A percentile compares a stretch with the other conserved stretches of the same genome.
phyloP scores from a whole-genome alignment of 2,797 vertebrate species.

The Gallinago nigripennis region DNA sequence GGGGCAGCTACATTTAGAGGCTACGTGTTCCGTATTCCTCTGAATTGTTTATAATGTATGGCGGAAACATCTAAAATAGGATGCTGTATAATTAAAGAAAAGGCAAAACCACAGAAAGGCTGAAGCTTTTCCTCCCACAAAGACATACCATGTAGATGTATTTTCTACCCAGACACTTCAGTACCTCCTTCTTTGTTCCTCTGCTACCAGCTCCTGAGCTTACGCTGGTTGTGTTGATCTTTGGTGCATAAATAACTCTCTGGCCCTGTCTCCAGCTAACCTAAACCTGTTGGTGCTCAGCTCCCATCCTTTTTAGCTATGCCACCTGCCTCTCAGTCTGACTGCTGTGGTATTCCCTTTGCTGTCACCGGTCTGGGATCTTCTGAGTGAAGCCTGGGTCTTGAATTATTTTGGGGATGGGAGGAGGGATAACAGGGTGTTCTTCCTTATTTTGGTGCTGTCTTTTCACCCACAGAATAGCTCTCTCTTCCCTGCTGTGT shows the following conservation, averaged over 20 bases:
- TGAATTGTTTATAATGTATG: background rate
- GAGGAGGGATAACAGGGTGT: background rate
- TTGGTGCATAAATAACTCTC: background rate
- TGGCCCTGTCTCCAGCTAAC: background rate
- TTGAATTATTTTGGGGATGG: background rate
- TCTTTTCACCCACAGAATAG: slow-evolving; percentile 7
- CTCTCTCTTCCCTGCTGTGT: background rate
- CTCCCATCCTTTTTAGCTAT: background rate
- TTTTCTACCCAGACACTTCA: background rate
- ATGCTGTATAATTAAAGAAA: background rate
- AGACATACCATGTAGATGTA: background rate
- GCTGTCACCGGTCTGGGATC: background rate
- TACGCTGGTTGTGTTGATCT: background rate
- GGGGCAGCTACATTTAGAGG: background rate
- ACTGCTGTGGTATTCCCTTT: background rate
- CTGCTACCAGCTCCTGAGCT: background rate
- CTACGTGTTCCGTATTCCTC: background rate
- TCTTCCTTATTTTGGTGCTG: background rate
- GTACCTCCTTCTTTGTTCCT: background rate
- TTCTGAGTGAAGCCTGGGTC: background rate
- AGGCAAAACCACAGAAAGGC: background rate
- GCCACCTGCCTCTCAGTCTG: background rate
- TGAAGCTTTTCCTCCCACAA: slow-evolving; percentile 13
- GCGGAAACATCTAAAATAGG: background rate
- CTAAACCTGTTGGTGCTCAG: background rate